A percentile compares a stretch with the other conserved stretches of the same genome.
phyloP scores from a whole-genome alignment of 2,797 vertebrate genomes.

The Ptychadena robeensis region DNA sequence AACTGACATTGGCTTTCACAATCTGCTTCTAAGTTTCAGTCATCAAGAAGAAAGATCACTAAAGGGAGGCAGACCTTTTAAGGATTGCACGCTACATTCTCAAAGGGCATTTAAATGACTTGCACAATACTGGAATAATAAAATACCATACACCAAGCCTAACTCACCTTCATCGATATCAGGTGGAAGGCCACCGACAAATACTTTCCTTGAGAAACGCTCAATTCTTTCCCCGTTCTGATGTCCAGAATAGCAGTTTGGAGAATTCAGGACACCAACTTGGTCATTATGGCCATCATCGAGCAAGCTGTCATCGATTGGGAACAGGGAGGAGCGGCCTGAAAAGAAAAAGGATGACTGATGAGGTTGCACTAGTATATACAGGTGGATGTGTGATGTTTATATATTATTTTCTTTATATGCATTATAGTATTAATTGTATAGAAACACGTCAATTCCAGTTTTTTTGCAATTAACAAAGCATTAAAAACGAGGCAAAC shows the following conservation, averaged over 20 bases:
- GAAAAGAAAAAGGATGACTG: background rate
- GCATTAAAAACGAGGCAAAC: no score
- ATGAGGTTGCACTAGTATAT: background rate
- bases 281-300: slow-evolving; percentile 93
- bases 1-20: background rate
- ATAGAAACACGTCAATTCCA: no score
- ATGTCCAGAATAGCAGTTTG: slow-evolving; percentile 89
- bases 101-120: background rate
- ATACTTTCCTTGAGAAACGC: slow-evolving; percentile 96
- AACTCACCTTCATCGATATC: slow-evolving; percentile 95
- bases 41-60: no score
- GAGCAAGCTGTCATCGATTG: slow-evolving; percentile 93
- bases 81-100: no score
- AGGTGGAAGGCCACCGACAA: slow-evolving; percentile 95
- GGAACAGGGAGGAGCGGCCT: slow-evolving; percentile 91
- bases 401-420: no score
- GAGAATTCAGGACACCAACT: slow-evolving; percentile 88
- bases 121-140: background rate
- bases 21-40: background rate
- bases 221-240: slow-evolving; percentile 96
- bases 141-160: background rate
- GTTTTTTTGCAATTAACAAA: no score
- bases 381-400: background rate
- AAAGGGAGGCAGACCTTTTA: no score
- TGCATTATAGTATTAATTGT: no score